These are phyloP conservation scores for Hecatera dysodea DNA, from an alignment of 2,888 invertebrate species.

Conservation along the genomic window DNA sequence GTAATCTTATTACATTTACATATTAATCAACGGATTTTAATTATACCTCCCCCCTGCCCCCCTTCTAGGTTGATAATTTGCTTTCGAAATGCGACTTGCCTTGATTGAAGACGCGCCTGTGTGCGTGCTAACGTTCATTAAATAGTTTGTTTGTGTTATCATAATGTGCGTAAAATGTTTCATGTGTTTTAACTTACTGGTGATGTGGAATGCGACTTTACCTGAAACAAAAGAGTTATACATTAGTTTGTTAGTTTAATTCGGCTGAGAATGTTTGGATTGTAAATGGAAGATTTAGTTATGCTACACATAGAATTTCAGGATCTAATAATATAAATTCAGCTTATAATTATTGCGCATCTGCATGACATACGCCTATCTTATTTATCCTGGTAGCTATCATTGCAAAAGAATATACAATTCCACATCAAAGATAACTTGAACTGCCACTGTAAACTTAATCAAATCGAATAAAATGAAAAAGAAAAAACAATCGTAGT, in stretches of 20 bases:
- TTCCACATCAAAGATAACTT: background rate
- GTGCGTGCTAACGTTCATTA: slow-evolving; percentile 80
- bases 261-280: slow-evolving; percentile 17
- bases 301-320: background rate
- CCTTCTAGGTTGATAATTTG: slow-evolving; percentile 89
- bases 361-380: background rate
- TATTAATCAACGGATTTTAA: slow-evolving; percentile 99
- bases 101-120: slow-evolving; percentile 84
- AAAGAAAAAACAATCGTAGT: slow-evolving; percentile 38
- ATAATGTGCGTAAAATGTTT: slow-evolving; percentile 69
- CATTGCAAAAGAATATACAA: background rate
- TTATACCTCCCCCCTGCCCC: slow-evolving; percentile 95
- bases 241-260: slow-evolving; percentile 31
- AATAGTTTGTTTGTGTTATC: slow-evolving; percentile 82
- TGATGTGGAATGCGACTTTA: slow-evolving; percentile 70
- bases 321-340: background rate
- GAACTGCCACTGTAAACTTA: slow-evolving; percentile 1
- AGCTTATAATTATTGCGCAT: background rate
- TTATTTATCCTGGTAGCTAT: background rate
- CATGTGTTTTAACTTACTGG: slow-evolving; percentile 69
- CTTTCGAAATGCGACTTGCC: slow-evolving; percentile 89
- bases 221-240: slow-evolving; percentile 76
- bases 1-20: slow-evolving; percentile 99
- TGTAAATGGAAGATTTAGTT: slow-evolving; percentile 9
- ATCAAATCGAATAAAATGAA: slow-evolving; percentile 29